A percentile compares a stretch with the other conserved stretches of the same genome.
These are phyloP conservation scores for Pterostichus niger DNA, from an alignment of 2,888 invertebrate species.

Conservation along the genomic window DNA sequence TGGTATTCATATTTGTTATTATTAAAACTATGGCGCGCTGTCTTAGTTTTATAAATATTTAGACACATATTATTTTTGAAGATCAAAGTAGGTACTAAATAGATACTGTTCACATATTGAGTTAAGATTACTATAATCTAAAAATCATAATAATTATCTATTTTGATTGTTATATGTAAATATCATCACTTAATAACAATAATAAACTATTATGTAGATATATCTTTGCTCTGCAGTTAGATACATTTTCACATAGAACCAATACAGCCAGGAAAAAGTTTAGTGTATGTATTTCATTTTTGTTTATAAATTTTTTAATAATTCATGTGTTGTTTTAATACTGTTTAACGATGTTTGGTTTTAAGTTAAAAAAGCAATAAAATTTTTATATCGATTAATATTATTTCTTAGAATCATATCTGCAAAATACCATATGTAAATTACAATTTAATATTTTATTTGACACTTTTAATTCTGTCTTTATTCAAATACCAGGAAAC, in stretches of 20 bases:
- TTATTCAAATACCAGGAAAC: no score
- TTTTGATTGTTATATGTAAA: slow-evolving; percentile 10
- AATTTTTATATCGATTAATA: slow-evolving; percentile 9
- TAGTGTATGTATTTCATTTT: not conserved
- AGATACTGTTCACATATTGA: slow-evolving; percentile 22
- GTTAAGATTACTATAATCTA: slow-evolving; percentile 23
- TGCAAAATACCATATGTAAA: not conserved
- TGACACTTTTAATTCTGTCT: not conserved
- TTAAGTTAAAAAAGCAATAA: slow-evolving; percentile 13
- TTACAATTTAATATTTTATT: not conserved
- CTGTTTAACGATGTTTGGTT: not conserved
- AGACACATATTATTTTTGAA: not conserved
- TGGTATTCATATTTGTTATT: no score
- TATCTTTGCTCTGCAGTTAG: slow-evolving; percentile 2
- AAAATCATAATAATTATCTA: slow-evolving; percentile 32
- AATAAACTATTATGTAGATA: not conserved
- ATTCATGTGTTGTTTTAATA: not conserved
- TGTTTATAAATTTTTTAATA: not conserved
- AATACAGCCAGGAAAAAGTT: not conserved
- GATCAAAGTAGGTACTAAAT: not conserved
- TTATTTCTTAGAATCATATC: slow-evolving; percentile 22
- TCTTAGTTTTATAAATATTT: not conserved
- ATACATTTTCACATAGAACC: not conserved
- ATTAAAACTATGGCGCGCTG: no score
- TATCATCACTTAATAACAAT: not conserved